These are phyloP conservation scores for Hybognathus amarus DNA, from an alignment of 2,797 vertebrate genomes.

Conservation along the genomic window DNA sequence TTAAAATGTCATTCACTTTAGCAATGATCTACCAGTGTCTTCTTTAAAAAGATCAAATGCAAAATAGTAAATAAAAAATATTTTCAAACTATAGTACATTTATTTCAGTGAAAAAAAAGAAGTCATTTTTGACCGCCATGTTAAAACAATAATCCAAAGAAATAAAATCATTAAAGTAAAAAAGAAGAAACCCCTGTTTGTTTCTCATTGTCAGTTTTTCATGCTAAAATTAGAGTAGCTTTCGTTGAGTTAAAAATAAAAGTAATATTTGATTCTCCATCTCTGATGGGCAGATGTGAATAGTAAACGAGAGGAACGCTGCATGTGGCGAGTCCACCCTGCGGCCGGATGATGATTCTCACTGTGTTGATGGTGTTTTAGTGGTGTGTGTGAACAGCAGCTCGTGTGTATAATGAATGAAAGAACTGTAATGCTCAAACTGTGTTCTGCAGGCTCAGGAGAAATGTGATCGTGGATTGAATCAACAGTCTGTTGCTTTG, in stretches of 20 bases:
- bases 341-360: background rate
- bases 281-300: background rate
- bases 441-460: conserved; percentile 41
- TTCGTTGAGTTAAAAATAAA: background rate
- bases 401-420: conserved; percentile 35
- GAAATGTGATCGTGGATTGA: background rate
- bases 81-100: no score
- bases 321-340: background rate
- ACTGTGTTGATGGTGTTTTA: background rate
- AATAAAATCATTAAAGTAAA: no score
- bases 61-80: no score
- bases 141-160: background rate
- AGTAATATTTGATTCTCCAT: background rate
- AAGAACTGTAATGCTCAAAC: conserved; percentile 59
- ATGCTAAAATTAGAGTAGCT: background rate
- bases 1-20: no score
- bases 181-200: background rate
- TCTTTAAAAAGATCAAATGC: no score
- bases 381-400: conserved; percentile 13
- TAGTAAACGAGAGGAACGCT: background rate
- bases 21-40: no score
- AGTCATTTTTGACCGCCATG: no score
- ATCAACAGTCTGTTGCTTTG: conserved; percentile 26
- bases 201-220: no score
- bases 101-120: no score